Evolutionary conservation across 2,797 vertebrate genomes (phyloP).

Genomic region (Dromococcyx pavoninus): DNA sequence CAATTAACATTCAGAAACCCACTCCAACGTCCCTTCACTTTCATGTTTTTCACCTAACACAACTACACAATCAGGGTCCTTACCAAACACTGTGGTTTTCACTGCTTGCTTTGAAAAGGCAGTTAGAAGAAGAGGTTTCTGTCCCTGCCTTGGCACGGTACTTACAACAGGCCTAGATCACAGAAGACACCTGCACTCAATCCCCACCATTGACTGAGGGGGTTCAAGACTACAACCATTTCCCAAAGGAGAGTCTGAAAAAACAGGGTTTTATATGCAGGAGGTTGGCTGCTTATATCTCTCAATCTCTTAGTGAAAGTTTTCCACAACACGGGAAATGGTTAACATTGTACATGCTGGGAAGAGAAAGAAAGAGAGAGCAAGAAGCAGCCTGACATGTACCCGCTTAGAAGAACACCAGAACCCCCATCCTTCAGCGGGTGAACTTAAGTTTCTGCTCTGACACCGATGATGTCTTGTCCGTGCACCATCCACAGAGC

Average conservation of each 20-base stretch:
- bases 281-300: not conserved
- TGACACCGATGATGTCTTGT: not conserved
- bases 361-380: not conserved
- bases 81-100: not conserved
- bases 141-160: not conserved
- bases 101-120: conserved; percentile 1
- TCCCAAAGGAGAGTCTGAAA: not conserved
- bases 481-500: not conserved
- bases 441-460: not conserved
- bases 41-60: conserved; percentile 32
- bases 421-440: not conserved
- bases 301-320: not conserved
- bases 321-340: not conserved
- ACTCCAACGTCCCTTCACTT: conserved; percentile 30
- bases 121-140: not conserved
- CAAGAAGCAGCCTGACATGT: not conserved
- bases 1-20: conserved; percentile 36
- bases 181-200: not conserved
- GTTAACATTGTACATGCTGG: not conserved
- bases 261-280: not conserved
- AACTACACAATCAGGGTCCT: conserved; percentile 21
- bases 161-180: not conserved
- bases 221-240: not conserved
- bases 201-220: not conserved
- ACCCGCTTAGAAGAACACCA: not conserved